Conservation (phyloP, 2,888 invertebrate genomes). For the Philonicus albiceps region DNA sequence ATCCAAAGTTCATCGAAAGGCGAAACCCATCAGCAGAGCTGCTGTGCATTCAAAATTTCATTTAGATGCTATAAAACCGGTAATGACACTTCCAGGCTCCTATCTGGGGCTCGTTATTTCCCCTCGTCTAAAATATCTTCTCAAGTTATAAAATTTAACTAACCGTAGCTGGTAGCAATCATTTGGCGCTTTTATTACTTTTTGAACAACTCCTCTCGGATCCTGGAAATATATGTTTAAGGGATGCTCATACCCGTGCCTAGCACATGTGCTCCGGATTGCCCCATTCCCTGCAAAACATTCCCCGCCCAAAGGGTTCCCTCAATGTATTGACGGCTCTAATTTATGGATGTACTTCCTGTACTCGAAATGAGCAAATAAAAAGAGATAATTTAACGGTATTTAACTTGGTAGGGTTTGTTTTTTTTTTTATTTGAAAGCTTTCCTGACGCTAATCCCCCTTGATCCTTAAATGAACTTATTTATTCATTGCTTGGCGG, state of each 20-base stretch:
- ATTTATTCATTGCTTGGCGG: neutral
- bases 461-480: neutral
- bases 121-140: neutral
- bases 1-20: neutral
- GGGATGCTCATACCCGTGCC: neutral
- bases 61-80: slow-evolving; percentile 16
- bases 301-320: neutral
- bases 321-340: neutral
- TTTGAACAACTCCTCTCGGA: neutral
- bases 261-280: neutral
- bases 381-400: neutral
- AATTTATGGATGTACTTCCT: neutral
- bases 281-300: neutral
- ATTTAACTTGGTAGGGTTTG: neutral
- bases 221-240: neutral
- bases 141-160: slow-evolving; percentile 25
- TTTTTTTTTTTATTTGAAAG: neutral
- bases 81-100: slow-evolving; percentile 12
- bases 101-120: slow-evolving; percentile 7
- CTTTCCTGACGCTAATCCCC: neutral
- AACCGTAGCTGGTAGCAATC: slow-evolving; percentile 15
- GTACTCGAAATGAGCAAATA: neutral
- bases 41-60: slow-evolving; percentile 27
- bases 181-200: slow-evolving; percentile 28
- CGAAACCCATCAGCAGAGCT: neutral